Conservation (phyloP, 2,888 invertebrate genomes). For the Melinaea menophilus region DNA sequence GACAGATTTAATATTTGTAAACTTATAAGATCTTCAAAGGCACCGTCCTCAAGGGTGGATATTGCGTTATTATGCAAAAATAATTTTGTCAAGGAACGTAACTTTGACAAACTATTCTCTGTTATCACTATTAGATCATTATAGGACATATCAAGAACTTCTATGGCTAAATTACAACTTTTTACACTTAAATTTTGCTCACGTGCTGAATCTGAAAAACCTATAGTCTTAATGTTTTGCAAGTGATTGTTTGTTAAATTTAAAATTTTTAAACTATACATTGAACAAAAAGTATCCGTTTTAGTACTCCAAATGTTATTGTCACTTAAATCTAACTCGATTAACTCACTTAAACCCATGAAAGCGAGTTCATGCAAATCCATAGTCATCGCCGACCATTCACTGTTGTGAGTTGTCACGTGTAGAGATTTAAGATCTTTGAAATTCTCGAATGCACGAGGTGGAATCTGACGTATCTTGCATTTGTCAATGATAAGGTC, state of each 20-base stretch:
- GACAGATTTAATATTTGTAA: constrained; percentile 86
- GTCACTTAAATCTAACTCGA: constrained; percentile 83
- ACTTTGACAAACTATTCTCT: constrained; percentile 82
- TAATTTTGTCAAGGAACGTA: constrained; percentile 82
- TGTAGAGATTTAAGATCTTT: constrained; percentile 82
- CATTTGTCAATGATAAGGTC: constrained; percentile 85
- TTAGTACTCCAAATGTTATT: constrained; percentile 89
- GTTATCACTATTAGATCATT: constrained; percentile 85
- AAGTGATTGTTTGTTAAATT: constrained; percentile 88
- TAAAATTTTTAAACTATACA: constrained; percentile 82
- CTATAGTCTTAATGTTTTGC: constrained; percentile 85
- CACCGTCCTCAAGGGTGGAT: constrained; percentile 83
- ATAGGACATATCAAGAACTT: constrained; percentile 83
- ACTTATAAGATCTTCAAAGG: constrained; percentile 82
- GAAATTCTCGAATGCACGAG: constrained; percentile 82
- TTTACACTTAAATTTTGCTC: constrained; percentile 77
- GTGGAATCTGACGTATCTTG: constrained; percentile 85
- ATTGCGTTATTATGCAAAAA: constrained; percentile 87
- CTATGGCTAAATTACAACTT: constrained; percentile 83
- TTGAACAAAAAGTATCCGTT: constrained; percentile 83
- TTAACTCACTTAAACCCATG: constrained; percentile 81
- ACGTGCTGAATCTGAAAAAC: constrained; percentile 83
- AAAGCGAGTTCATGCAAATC: constrained; percentile 84
- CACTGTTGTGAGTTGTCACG: constrained; percentile 85
- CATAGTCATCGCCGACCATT: constrained; percentile 88